Evolutionary conservation across 2,888 invertebrate species (phyloP).

Genomic region (Cephus pygmeus): DNA sequence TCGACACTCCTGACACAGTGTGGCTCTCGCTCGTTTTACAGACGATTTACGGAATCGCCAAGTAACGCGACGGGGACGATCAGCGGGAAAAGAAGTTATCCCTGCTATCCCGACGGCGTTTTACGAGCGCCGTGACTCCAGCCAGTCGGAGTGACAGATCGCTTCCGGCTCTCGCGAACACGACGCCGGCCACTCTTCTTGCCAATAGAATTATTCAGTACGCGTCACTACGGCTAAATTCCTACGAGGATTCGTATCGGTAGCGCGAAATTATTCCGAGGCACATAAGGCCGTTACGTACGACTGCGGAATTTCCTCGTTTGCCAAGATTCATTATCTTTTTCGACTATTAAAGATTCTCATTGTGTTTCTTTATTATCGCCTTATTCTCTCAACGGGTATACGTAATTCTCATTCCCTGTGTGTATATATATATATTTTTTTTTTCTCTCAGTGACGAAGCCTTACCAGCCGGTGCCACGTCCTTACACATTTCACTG

Average conservation of each 20-base stretch:
- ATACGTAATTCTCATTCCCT: neutral
- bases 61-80: neutral
- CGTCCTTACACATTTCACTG: neutral
- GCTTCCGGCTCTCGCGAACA: slow-evolving; percentile 42
- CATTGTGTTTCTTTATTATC: neutral
- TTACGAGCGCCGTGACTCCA: neutral
- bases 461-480: neutral
- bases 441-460: neutral
- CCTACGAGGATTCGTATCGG: neutral
- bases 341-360: neutral
- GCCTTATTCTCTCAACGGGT: neutral
- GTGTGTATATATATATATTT: neutral
- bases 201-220: slow-evolving; percentile 42
- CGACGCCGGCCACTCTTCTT: slow-evolving; percentile 12
- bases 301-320: neutral
- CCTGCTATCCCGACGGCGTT: neutral
- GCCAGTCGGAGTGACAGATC: slow-evolving; percentile 43
- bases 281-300: neutral
- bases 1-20: neutral
- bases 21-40: neutral
- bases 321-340: neutral
- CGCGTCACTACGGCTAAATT: neutral
- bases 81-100: neutral
- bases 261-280: neutral
- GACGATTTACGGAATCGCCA: neutral